These are phyloP conservation scores for Labeo calbasu DNA, from an alignment of 2,797 vertebrate genomes.

Conservation along the genomic window DNA sequence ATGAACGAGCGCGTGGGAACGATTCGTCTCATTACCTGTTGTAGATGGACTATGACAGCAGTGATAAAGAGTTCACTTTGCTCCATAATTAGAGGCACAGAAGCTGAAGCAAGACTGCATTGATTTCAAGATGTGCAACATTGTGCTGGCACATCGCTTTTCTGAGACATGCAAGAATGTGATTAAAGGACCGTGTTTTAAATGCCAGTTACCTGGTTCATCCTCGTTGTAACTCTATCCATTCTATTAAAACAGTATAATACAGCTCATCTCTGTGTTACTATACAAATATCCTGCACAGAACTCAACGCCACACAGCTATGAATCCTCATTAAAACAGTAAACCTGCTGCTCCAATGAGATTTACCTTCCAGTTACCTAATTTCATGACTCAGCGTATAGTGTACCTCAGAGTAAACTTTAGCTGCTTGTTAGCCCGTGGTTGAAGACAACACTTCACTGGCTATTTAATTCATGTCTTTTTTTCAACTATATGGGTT, in stretches of 20 bases:
- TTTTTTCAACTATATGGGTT: neutral
- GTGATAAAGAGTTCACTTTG: slow-evolving; percentile 49
- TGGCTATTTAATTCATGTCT: slow-evolving; percentile 20
- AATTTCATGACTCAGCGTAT: slow-evolving; percentile 7
- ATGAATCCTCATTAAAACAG: slow-evolving; percentile 45
- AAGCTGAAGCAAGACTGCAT: slow-evolving; percentile 23
- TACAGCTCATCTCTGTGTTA: neutral
- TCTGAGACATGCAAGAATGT: neutral
- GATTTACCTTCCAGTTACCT: slow-evolving; percentile 2
- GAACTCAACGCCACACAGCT: neutral
- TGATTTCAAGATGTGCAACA: slow-evolving; percentile 26
- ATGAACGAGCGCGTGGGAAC: slow-evolving; percentile 9
- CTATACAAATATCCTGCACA: neutral
- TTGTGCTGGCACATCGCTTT: slow-evolving; percentile 34
- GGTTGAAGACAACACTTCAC: neutral
- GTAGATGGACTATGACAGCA: slow-evolving; percentile 47
- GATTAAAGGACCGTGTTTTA: slow-evolving; percentile 46
- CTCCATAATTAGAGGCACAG: slow-evolving; percentile 47
- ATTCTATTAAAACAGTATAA: slow-evolving; percentile 9
- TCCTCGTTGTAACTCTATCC: neutral
- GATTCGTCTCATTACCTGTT: slow-evolving; percentile 27
- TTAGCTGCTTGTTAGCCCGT: slow-evolving; percentile 36
- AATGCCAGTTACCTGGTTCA: slow-evolving; percentile 21
- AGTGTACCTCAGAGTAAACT: slow-evolving; percentile 27
- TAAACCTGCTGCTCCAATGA: slow-evolving; percentile 12